Base-by-base conservation (phyloP, 2,888 invertebrate species). In the Trilocha varians region DNA sequence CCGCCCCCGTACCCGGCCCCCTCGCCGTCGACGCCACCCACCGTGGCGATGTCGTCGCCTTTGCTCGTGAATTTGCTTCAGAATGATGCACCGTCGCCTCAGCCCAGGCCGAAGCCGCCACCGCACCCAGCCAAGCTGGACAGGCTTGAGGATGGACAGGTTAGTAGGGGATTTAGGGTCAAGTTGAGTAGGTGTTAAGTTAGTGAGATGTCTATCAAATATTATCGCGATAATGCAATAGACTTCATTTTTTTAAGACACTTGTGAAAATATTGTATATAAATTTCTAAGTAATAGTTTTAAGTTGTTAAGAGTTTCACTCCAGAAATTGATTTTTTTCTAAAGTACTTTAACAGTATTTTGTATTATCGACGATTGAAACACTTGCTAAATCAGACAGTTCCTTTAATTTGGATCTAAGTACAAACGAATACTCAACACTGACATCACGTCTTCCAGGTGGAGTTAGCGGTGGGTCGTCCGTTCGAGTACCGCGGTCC, bases 61-160 rank as follows among this genome's bases (percentile, higher is more conserved):
- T 83, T 97, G 53, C 87, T 97, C 52, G 97, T 97, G 25, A 97
- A 97, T 77, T 82, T 97, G 54, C 86, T 97, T 58, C 97, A 97
- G 83, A 97, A 94, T 66, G 96, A 96, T 64, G 93, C 87, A 47
- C 84, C 73, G 25, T 72, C 76, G 49, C 76, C 77, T 42, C 70
- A 73, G 50, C 73, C 74, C 6, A 49, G 75, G 42, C 48, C 72
- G 51, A 77, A 72, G 49, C 69, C 65, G 32, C 59, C 65, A 35
- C 77, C 78, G 43, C 77, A 75, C 48, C 78, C 78, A 0, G 74
- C 78, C 3, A 80, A 82, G 53, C 54, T 82, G 42, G 84, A 83
- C 38, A 54, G 79, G 40, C 59, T 79, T 13, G 78, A 82, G 33
- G 79, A 82, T 51, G 74, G 75, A 46, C 83, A 83, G 76, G 82